Conservation (phyloP, 2,888 invertebrate species). For the Rugalucina vietnamica region DNA sequence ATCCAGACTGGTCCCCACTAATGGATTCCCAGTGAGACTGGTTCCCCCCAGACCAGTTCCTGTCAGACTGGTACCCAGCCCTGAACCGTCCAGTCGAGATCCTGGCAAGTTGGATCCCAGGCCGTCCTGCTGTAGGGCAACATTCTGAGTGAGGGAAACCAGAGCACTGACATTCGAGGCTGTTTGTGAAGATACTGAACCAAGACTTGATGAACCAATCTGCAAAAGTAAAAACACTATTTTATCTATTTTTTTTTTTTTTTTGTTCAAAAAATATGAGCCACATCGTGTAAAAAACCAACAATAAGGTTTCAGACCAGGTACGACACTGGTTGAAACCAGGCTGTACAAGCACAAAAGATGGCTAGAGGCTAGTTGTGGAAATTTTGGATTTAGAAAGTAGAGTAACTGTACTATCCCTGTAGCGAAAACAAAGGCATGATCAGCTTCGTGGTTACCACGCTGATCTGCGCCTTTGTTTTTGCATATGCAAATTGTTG, state of each 20-base stretch:
- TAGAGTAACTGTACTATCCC: too few species aligned
- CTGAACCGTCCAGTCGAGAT: not conserved
- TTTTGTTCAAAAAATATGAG: too few species aligned
- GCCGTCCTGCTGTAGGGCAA: slow-evolving; percentile 44
- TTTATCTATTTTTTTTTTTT: not conserved
- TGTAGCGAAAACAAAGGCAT: too few species aligned
- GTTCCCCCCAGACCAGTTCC: slow-evolving; percentile 42
- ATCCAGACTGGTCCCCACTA: slow-evolving; percentile 30
- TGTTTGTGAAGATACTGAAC: not conserved
- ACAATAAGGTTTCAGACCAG: too few species aligned
- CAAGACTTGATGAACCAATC: slow-evolving; percentile 2
- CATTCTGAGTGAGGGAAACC: slow-evolving; percentile 54
- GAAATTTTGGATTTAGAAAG: too few species aligned
- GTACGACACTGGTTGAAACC: too few species aligned
- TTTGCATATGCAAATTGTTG: too few species aligned
- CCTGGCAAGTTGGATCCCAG: slow-evolving; percentile 48
- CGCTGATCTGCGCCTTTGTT: too few species aligned
- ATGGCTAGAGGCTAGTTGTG: too few species aligned
- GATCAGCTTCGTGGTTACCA: too few species aligned
- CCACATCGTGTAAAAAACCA: too few species aligned
- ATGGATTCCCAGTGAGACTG: slow-evolving; percentile 25
- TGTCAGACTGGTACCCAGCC: slow-evolving; percentile 35
- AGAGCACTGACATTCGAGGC: slow-evolving; percentile 64
- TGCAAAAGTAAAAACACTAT: not conserved
- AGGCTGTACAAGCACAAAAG: too few species aligned